Conservation (phyloP, 2,888 invertebrate genomes). For the Camptogramma bilineatum region DNA sequence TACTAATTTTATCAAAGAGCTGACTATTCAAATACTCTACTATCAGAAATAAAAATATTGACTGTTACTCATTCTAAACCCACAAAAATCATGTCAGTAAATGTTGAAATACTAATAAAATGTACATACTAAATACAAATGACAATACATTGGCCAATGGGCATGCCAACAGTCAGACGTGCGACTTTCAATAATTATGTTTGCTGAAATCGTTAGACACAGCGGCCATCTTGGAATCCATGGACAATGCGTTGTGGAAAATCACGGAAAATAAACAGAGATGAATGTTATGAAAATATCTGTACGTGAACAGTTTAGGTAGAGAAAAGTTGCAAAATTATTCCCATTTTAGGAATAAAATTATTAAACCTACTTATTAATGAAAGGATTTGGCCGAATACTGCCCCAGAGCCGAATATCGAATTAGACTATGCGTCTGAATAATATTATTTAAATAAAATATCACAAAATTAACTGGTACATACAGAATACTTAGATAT, state of each 20-base stretch:
- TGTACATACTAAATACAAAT: constrained; percentile 52
- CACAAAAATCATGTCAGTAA: constrained; percentile 44
- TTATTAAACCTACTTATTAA: too few species aligned
- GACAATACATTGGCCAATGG: constrained; percentile 72
- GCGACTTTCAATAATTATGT: constrained; percentile 83
- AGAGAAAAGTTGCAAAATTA: not conserved
- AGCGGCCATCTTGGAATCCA: constrained; percentile 66
- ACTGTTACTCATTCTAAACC: constrained; percentile 42
- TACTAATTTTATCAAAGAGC: constrained; percentile 11
- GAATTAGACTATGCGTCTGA: too few species aligned
- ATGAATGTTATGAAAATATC: constrained; percentile 36
- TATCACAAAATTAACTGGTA: too few species aligned
- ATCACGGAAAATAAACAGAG: constrained; percentile 55
- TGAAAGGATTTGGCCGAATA: too few species aligned
- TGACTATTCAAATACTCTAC: constrained; percentile 26
- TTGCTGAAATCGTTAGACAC: constrained; percentile 76
- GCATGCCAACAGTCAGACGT: constrained; percentile 63
- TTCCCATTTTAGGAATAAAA: not conserved
- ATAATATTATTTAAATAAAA: too few species aligned
- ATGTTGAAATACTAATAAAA: constrained; percentile 40
- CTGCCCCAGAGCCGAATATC: too few species aligned
- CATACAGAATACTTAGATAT: too few species aligned
- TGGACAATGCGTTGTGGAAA: constrained; percentile 56
- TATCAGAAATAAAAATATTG: constrained; percentile 37
- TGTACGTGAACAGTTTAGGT: constrained; percentile 34